Evolutionary conservation across 2,113 vertebrate genomes (phyloP).

Genomic region (Sorex araneus): DNA sequence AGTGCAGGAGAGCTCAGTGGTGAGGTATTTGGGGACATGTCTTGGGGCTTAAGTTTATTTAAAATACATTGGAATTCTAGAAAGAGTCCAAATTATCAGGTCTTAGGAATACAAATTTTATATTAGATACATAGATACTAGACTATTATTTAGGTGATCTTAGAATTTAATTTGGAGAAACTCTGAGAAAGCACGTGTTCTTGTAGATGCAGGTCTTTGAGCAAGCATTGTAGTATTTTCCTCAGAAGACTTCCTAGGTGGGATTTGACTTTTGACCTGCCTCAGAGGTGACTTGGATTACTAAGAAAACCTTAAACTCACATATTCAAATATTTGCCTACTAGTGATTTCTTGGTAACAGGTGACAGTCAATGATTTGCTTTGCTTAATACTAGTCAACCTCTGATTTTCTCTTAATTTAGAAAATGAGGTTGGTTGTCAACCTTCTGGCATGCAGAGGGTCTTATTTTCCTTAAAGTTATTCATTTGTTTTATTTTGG

Average conservation of each 20-base stretch:
- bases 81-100: constrained; percentile 55
- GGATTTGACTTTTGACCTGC: constrained; percentile 32
- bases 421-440: constrained; percentile 54
- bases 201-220: constrained; percentile 36
- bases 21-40: constrained; percentile 6
- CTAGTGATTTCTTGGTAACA: constrained; percentile 32
- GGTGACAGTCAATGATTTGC: not conserved
- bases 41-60: constrained; percentile 40
- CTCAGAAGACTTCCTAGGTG: not conserved
- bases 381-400: constrained; percentile 42
- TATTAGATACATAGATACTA: not conserved
- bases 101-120: constrained; percentile 64
- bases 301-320: constrained; percentile 30
- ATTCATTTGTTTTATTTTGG: no score
- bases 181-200: constrained; percentile 21
- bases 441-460: constrained; percentile 15
- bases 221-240: not conserved
- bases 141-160: constrained; percentile 42
- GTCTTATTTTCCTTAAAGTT: not conserved
- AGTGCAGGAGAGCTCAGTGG: not conserved
- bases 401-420: constrained; percentile 42
- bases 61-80: constrained; percentile 35
- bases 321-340: constrained; percentile 21
- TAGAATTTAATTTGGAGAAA: constrained; percentile 61
- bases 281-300: not conserved